These are phyloP conservation scores for Lamellibrachia satsuma DNA, from an alignment of 2,888 invertebrate genomes.

Conservation along the genomic window DNA sequence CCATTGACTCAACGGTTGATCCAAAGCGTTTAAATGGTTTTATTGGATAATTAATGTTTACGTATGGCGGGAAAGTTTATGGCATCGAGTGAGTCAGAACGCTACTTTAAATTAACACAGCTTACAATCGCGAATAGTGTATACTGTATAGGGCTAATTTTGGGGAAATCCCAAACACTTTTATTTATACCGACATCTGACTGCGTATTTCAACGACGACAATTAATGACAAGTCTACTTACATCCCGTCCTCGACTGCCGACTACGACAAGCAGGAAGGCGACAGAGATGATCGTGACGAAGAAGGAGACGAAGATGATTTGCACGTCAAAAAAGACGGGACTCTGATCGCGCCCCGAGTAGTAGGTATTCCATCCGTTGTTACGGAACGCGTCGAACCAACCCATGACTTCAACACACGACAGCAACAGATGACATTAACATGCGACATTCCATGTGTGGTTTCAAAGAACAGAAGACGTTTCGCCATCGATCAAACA, in stretches of 20 bases:
- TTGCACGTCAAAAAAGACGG: constrained; percentile 31
- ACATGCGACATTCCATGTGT: not conserved
- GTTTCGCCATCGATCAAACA: not conserved
- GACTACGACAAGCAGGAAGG: constrained; percentile 35
- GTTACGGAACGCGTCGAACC: constrained; percentile 39
- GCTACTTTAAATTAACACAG: no score
- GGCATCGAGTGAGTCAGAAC: no score
- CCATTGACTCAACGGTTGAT: no score
- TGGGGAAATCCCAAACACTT: no score
- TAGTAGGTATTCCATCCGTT: constrained; percentile 39
- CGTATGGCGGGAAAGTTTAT: no score
- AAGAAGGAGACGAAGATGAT: constrained; percentile 30
- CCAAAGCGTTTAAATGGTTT: no score
- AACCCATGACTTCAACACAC: constrained; percentile 32
- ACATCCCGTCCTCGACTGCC: constrained; percentile 38
- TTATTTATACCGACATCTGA: no score
- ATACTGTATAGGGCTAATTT: no score
- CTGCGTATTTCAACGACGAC: not conserved
- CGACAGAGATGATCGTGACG: constrained; percentile 29
- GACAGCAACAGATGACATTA: not conserved
- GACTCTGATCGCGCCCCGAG: constrained; percentile 25
- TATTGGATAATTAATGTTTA: no score
- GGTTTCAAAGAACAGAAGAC: no score
- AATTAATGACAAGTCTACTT: not conserved
- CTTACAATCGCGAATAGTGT: no score